A percentile compares a stretch with the other conserved stretches of the same genome.
phyloP scores from a whole-genome alignment of 2,888 invertebrate species.

The Mythimna lalbum region DNA sequence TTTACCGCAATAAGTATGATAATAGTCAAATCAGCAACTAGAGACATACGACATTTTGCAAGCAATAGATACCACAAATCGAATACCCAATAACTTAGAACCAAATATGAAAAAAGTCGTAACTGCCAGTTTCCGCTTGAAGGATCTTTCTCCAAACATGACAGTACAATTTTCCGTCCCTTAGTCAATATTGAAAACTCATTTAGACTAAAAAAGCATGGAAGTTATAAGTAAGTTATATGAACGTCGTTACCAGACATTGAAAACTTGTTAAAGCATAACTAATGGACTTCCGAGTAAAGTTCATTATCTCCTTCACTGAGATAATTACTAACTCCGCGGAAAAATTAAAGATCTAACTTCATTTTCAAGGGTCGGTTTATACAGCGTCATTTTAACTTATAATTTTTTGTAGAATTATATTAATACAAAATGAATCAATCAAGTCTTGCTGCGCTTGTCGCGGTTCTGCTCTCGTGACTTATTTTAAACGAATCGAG shows the following conservation, averaged over 20 bases:
- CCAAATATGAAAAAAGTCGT: background rate
- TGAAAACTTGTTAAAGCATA: slow-evolving; percentile 31
- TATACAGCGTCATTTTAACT: slow-evolving; percentile 32
- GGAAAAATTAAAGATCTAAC: slow-evolving; percentile 65
- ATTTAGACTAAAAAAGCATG: background rate
- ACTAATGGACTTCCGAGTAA: slow-evolving; percentile 38
- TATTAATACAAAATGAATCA: no score
- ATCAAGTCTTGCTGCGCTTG: no score
- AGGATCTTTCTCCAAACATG: background rate
- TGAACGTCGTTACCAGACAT: slow-evolving; percentile 21
- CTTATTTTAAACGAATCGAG: no score
- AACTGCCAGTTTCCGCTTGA: background rate
- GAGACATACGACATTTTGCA: background rate
- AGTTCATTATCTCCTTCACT: slow-evolving; percentile 43
- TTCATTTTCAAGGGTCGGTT: slow-evolving; percentile 17
- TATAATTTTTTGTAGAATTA: no score
- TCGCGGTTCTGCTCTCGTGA: no score
- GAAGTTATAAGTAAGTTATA: slow-evolving; percentile 18
- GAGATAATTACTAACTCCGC: slow-evolving; percentile 48
- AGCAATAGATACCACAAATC: background rate
- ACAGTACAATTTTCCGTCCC: background rate
- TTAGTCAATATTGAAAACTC: slow-evolving; percentile 14
- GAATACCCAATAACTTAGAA: background rate
- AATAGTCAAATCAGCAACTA: background rate
- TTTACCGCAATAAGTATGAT: background rate